Base-by-base conservation (phyloP, 2,113 vertebrate genomes). In the Ciconia maguari region DNA sequence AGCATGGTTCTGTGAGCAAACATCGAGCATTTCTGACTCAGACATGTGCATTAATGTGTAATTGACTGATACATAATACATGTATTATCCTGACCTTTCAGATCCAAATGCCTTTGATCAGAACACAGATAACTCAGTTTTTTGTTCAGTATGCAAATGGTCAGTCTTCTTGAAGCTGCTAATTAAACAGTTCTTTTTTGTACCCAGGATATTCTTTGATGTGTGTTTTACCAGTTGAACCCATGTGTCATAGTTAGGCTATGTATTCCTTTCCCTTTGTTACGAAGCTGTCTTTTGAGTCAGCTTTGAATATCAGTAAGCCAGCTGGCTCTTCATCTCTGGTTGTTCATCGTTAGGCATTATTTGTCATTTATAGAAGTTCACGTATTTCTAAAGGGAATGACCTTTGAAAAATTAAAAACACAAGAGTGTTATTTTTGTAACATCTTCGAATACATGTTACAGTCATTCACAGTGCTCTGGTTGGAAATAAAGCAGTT, bases 71-170 rank as follows among this genome's bases (percentile, higher is more conserved):
- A 19, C 75, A 85, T n/a, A 54, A 83, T 74, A 38, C 82, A 83
- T 32, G 58, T 83, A 70, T 70, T 83, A 71, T 77, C 64, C 81
- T 79, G 68, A 52, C 61, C 61, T 13, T 21, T 90, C 80, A 44
- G 38, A 57, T 81, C 78, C 44, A 42, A 46, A n/a, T 4, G n/a
- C 36, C 83, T 93, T 93, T 96, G 91, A 87, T 94, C 92, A 54
- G 32, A 44, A 44, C 92, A 36, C 42, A 61, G 92, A 82, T 54
- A 64, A 38, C 82, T 82, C 16, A 3, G 34, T 29, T 65, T n/a
- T 83, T 82, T 87, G 77, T 83, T 94, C 92, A 10, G 27, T 55
- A 54, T 96, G 89, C 82, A 91, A 94, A 94, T 83, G 78, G 81
- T 54, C 85, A 41, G 21, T 88, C 44, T 81, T 75, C 87, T 87